Conservation (phyloP, 2,888 invertebrate species). For the Plagodis pulveraria region DNA sequence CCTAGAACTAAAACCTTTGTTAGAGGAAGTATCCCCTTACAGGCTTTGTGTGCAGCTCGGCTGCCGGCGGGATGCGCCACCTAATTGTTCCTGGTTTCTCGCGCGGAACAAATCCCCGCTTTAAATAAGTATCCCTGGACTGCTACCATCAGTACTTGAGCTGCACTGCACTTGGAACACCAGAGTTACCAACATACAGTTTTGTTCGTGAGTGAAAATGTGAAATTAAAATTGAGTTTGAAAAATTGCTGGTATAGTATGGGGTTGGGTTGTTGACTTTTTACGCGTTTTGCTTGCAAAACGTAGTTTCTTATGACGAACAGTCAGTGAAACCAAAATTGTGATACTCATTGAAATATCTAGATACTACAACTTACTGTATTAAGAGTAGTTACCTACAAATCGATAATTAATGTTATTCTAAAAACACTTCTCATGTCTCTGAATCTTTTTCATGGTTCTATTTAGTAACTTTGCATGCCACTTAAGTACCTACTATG, state of each 20-base stretch:
- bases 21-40: slow-evolving; percentile 82
- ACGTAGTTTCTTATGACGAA: no score
- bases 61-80: slow-evolving; percentile 68
- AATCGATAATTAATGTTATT: no score
- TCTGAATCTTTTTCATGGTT: no score
- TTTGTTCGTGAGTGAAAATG: slow-evolving; percentile 44
- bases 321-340: no score
- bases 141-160: slow-evolving; percentile 62
- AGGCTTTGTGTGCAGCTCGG: slow-evolving; percentile 68
- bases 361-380: no score
- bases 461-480: no score
- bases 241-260: slow-evolving; percentile 5
- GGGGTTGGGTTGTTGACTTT: no score
- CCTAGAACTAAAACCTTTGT: slow-evolving; percentile 72
- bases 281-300: no score
- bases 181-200: slow-evolving; percentile 27
- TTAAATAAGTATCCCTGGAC: slow-evolving; percentile 73
- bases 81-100: slow-evolving; percentile 69
- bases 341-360: no score
- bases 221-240: slow-evolving; percentile 16
- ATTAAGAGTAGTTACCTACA: no score
- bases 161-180: slow-evolving; percentile 44
- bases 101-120: slow-evolving; percentile 69
- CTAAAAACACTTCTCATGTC: no score
- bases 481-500: no score